Conservation (phyloP, 1,140 invertebrate genomes). For the Rhyacophila brunnea region DNA sequence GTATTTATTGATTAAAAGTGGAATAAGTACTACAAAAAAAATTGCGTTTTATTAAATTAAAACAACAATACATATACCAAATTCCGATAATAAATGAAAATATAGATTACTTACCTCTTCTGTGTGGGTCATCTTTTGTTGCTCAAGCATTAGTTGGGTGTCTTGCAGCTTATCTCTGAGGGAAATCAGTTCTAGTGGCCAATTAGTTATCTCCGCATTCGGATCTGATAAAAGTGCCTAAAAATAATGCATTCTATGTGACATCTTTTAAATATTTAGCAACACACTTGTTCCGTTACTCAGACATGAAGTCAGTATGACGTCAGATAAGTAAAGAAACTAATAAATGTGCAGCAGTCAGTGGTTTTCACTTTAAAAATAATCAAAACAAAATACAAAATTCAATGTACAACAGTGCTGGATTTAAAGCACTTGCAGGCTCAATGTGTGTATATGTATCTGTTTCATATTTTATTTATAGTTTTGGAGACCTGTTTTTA, state of each 20-base stretch:
- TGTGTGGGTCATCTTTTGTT: conserved; percentile 58
- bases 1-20: too few species aligned
- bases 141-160: conserved; percentile 55
- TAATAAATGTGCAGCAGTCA: neutral
- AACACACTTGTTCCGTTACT: too few species aligned
- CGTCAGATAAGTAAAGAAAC: neutral
- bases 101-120: conserved; percentile 48
- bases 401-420: neutral
- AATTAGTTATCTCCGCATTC: conserved; percentile 61
- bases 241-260: neutral
- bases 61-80: too few species aligned
- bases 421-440: too few species aligned
- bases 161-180: conserved; percentile 67
- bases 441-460: too few species aligned
- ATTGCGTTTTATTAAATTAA: too few species aligned
- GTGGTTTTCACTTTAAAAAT: too few species aligned
- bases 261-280: too few species aligned
- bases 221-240: conserved; percentile 65
- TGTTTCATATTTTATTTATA: too few species aligned
- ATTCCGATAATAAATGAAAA: neutral
- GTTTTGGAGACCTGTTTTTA: too few species aligned
- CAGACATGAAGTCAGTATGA: too few species aligned
- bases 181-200: conserved; percentile 67
- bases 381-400: neutral
- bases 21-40: too few species aligned